Evolutionary conservation across 2,113 vertebrate genomes (phyloP).

Genomic region (Phalacrocorax aristotelis): DNA sequence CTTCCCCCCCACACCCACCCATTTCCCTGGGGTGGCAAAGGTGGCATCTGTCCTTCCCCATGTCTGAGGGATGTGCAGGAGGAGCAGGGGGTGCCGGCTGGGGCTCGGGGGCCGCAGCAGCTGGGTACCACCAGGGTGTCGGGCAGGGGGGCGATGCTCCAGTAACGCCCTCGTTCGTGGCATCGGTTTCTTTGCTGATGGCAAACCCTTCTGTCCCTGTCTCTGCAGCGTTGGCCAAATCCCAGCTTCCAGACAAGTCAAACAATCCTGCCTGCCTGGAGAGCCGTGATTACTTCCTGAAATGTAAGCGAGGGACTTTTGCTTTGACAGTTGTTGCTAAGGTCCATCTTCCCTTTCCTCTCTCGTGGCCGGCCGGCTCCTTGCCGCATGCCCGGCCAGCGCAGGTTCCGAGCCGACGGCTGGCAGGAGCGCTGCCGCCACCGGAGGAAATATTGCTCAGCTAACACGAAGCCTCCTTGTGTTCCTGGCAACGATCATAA

Average conservation of each 20-base stretch:
- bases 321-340: not conserved
- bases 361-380: not conserved
- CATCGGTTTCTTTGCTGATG: not conserved
- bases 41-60: not conserved
- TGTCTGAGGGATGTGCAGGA: not conserved
- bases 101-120: not conserved
- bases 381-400: accelerated
- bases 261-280: conserved; percentile 53
- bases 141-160: not conserved
- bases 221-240: not conserved
- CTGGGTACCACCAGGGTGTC: not conserved
- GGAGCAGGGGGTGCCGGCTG: not conserved
- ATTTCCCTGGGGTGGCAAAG: not conserved
- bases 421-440: not conserved
- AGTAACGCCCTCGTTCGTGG: not conserved
- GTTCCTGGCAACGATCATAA: not conserved
- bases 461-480: not conserved
- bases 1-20: accelerated
- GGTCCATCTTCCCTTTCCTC: not conserved
- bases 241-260: conserved; percentile 61
- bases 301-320: conserved; percentile 65
- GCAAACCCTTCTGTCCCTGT: not conserved
- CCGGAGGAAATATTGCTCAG: not conserved
- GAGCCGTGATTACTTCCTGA: conserved; percentile 76
- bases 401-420: not conserved